Percentiles rank a stretch among this genome's conserved stretches.
Evolutionary conservation across 1,140 invertebrate genomes (phyloP).

Genomic region (Drosophila biarmipes): DNA sequence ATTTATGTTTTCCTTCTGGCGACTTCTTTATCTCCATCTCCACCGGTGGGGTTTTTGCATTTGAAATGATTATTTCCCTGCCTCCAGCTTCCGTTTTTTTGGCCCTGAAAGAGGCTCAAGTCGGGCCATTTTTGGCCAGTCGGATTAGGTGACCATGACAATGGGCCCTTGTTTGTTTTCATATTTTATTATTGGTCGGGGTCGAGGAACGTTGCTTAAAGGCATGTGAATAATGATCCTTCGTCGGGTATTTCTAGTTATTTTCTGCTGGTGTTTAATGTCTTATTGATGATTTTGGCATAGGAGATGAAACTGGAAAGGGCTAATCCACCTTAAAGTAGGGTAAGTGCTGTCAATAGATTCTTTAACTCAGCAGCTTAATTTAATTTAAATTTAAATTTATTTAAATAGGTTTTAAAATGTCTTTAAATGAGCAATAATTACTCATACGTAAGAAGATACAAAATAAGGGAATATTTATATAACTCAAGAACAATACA

Average conservation of each 20-base stretch:
- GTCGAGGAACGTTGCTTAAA: background rate
- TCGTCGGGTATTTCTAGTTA: background rate
- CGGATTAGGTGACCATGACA: conserved; percentile 81
- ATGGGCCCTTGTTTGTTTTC: conserved; percentile 52
- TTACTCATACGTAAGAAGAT: no score
- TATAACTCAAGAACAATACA: no score
- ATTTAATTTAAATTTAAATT: no score
- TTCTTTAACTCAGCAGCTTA: no score
- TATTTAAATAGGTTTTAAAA: no score
- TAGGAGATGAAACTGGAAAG: background rate
- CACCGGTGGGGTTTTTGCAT: conserved; percentile 58
- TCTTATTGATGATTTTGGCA: background rate
- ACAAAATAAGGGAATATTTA: no score
- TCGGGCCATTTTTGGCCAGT: conserved; percentile 59
- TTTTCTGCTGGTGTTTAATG: background rate
- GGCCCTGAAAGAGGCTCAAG: conserved; percentile 19
- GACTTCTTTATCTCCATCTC: conserved; percentile 1
- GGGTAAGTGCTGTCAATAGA: no score
- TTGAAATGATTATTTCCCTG: conserved; percentile 66
- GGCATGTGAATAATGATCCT: background rate
- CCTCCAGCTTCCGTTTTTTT: conserved; percentile 5
- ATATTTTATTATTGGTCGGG: conserved; percentile 21
- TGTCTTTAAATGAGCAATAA: no score
- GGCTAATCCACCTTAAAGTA: background rate
- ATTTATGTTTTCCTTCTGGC: conserved; percentile 49